Base-by-base conservation (phyloP, 2,888 invertebrate species). In the Polydrusus pterygomalis region DNA sequence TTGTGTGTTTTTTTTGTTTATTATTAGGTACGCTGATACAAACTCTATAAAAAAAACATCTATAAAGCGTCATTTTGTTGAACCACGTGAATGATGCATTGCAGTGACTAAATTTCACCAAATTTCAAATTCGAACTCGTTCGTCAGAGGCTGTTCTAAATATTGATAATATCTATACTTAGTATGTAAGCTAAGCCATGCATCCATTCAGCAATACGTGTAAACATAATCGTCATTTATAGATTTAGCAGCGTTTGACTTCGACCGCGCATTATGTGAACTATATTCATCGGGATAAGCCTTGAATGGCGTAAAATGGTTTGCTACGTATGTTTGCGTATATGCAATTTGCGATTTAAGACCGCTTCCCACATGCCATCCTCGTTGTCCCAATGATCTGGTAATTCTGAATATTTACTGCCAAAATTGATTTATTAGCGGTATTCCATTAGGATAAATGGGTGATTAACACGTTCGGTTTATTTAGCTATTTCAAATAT, bases 321-420 rank as follows among this genome's bases (percentile, higher is more conserved):
- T 76, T 76, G 72, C 54, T 68, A 76, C 72, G 76, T 76, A 72
- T 76, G 76, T 76, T 76, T 72, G 76, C 69, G 68, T 72, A 63
- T 72, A 76, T 72, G 72, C 69, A 49, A 72, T 76, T 76, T 76
- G 72, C 70, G 73, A 74, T 73, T 77, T 70, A 73, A 73, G 77
- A 73, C 77, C 73, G 65, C 69, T 74, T 70, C 65, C 75, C 76
- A 54, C 63, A 72, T 76, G 68, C 69, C 70, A 71, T 65, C 65
- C 69, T 63, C 38, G 72, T 65, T 73, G 73, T 77, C 67, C 60
- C 69, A 65, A 65, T 70, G 45, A 77, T 70, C 70, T 67, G 77
- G 70, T 73, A 73, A 77, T 73, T 73, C 73, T 70, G 70, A 74
- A 77, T 73, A 74, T 77, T 74, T 63, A 73, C 64, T 56, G 65